These are phyloP conservation scores for Pseudochirops cupreus DNA, from an alignment of 2,797 vertebrate genomes.

Conservation along the genomic window DNA sequence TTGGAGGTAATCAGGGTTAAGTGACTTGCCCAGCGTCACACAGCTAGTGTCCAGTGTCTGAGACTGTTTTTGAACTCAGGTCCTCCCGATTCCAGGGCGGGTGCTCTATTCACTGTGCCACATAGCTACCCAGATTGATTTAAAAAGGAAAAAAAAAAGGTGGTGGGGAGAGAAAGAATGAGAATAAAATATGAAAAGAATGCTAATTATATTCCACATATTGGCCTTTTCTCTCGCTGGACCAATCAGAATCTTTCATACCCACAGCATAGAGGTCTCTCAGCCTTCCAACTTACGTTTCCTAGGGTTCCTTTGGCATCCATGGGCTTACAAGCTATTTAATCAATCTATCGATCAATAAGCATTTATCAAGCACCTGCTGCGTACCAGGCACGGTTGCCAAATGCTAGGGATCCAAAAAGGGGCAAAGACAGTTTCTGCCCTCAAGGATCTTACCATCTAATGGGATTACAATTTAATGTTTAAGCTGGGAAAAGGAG, in stretches of 20 bases:
- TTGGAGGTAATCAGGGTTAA: not conserved
- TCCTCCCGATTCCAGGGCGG: not conserved
- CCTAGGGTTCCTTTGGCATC: not conserved
- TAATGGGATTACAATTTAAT: not conserved
- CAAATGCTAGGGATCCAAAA: not conserved
- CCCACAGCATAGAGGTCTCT: not conserved
- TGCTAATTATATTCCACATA: no score
- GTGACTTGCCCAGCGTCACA: not conserved
- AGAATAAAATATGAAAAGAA: not conserved
- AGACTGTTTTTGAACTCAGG: not conserved
- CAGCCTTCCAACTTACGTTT: not conserved
- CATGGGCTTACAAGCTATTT: not conserved
- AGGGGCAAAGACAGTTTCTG: not conserved
- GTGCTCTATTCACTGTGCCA: not conserved
- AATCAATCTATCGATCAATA: not conserved
- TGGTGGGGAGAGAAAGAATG: not conserved
- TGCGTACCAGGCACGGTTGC: not conserved
- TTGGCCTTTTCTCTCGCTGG: no score
- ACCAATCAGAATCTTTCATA: not conserved
- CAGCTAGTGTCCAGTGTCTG: not conserved
- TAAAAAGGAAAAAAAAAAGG: not conserved
- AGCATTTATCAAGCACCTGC: not conserved
- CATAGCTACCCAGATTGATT: not conserved
- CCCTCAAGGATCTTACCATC: not conserved
- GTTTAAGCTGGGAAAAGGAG: not conserved